Evolutionary conservation across 2,797 vertebrate genomes (phyloP).

Genomic region (Emys orbicularis): DNA sequence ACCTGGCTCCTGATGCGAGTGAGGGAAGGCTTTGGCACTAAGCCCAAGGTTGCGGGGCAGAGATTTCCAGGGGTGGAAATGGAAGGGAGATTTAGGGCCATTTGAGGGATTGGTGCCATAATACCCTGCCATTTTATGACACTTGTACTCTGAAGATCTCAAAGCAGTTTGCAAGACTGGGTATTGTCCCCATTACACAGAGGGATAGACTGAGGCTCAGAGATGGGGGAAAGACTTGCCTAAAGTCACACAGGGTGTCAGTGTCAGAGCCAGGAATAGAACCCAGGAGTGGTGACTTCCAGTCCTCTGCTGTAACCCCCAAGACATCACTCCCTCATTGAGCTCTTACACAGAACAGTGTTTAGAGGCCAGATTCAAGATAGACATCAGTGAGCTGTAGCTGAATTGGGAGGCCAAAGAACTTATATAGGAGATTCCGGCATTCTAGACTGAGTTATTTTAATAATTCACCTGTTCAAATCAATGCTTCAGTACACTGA

Average conservation of each 20-base stretch:
- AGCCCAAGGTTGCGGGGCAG: background rate
- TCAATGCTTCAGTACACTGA: background rate
- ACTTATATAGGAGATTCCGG: rapidly evolving
- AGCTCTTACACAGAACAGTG: background rate
- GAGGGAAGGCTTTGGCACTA: background rate
- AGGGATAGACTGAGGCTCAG: background rate
- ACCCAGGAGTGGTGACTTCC: background rate
- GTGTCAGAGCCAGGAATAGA: background rate
- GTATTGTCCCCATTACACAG: background rate
- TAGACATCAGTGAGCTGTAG: background rate
- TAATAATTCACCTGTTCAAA: background rate
- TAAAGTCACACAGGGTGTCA: background rate
- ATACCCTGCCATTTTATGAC: background rate
- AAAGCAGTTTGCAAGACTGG: rapidly evolving
- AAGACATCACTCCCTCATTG: background rate
- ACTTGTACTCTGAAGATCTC: background rate
- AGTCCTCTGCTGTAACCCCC: background rate
- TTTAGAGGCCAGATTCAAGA: background rate
- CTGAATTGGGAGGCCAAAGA: background rate
- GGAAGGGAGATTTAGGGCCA: rapidly evolving
- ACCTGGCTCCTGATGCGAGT: background rate
- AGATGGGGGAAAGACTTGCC: background rate
- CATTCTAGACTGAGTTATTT: background rate
- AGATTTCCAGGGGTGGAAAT: background rate
- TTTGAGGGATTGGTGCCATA: background rate